Conservation (phyloP, 2,888 invertebrate genomes). For the Hylaea fasciaria region DNA sequence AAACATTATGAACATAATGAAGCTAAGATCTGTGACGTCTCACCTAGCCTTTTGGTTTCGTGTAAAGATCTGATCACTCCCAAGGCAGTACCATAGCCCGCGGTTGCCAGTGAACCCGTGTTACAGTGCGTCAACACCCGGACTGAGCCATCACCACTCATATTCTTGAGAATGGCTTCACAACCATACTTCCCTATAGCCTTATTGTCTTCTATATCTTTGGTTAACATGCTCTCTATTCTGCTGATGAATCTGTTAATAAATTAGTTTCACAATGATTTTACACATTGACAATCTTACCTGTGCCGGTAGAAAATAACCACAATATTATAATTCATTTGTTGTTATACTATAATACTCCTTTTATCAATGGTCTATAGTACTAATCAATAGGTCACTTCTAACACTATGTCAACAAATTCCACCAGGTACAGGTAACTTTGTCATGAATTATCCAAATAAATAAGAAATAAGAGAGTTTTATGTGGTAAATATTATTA, state of each 20-base stretch:
- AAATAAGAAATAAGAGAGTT: not conserved
- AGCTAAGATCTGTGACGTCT: constrained; percentile 41
- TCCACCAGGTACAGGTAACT: constrained; percentile 12
- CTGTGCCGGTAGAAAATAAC: not conserved
- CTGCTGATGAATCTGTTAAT: constrained; percentile 88
- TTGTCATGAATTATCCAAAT: constrained; percentile 2
- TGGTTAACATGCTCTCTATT: constrained; percentile 92
- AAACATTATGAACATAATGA: not conserved
- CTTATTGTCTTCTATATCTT: constrained; percentile 95
- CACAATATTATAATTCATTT: no score
- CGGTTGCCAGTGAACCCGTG: constrained; percentile 98
- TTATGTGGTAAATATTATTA: constrained; percentile 28
- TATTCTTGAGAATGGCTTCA: constrained; percentile 87
- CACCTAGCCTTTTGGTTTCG: constrained; percentile 88
- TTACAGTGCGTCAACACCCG: constrained; percentile 98
- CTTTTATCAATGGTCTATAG: no score
- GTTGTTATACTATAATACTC: no score
- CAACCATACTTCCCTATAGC: constrained; percentile 94
- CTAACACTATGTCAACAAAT: not conserved
- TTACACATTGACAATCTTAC: constrained; percentile 10
- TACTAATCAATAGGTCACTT: no score
- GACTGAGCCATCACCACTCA: constrained; percentile 86
- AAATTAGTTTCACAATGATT: constrained; percentile 49
- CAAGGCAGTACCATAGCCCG: constrained; percentile 98
- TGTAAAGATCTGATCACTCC: constrained; percentile 96